Evolutionary conservation across 2,888 invertebrate genomes (phyloP).

Genomic region (Flabesymbios commensalis): DNA sequence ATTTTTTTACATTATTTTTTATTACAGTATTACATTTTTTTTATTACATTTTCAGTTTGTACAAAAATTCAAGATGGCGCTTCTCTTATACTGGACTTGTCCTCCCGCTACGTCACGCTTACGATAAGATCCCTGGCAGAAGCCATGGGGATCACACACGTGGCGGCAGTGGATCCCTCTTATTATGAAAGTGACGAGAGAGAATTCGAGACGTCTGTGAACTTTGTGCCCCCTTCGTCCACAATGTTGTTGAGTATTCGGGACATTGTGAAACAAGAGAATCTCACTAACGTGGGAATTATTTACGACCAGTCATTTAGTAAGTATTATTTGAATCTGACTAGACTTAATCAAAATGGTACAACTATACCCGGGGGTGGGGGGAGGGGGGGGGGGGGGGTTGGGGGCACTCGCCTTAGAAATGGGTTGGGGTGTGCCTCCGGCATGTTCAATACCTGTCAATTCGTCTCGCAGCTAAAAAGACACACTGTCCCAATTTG

Average conservation of each 20-base stretch:
- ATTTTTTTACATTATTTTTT: too few species aligned
- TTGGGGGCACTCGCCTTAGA: too few species aligned
- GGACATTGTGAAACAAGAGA: constrained; percentile 79
- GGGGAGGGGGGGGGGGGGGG: too few species aligned
- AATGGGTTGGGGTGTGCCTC: too few species aligned
- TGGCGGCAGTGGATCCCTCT: constrained; percentile 42
- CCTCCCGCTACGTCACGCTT: constrained; percentile 42
- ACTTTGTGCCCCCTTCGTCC: constrained; percentile 80
- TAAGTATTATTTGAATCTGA: too few species aligned
- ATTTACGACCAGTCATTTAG: constrained; percentile 86
- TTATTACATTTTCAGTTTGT: constrained; percentile 51
- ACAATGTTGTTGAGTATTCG: constrained; percentile 81
- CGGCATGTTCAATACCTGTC: too few species aligned
- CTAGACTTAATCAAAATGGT: background rate
- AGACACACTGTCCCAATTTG: too few species aligned
- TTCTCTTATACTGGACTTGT: constrained; percentile 43
- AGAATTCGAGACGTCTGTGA: constrained; percentile 21
- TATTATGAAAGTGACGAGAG: constrained; percentile 5
- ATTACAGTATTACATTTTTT: too few species aligned
- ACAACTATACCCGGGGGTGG: too few species aligned
- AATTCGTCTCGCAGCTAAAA: too few species aligned
- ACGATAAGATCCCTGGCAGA: constrained; percentile 45
- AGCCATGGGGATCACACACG: constrained; percentile 43
- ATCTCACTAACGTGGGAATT: constrained; percentile 89
- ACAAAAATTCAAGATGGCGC: constrained; percentile 34